These are phyloP conservation scores for Malachius bipustulatus DNA, from an alignment of 2,888 invertebrate genomes.

Conservation along the genomic window DNA sequence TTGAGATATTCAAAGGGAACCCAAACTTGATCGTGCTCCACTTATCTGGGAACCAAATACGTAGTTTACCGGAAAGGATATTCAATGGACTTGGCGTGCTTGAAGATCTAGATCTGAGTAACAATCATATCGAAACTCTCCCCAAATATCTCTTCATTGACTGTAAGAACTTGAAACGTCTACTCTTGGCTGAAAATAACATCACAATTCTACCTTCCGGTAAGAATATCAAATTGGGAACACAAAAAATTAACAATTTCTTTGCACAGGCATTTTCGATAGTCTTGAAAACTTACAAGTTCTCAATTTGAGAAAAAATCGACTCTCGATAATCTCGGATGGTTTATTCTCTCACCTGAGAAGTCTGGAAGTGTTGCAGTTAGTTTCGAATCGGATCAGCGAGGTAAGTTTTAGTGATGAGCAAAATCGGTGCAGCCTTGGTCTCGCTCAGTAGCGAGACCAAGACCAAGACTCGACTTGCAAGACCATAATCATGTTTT, in stretches of 20 bases:
- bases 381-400: slow-evolving; percentile 44
- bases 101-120: slow-evolving; percentile 57
- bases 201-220: background rate
- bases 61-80: slow-evolving; percentile 44
- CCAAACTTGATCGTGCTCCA: slow-evolving; percentile 49
- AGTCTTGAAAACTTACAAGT: slow-evolving; percentile 42
- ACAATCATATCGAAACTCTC: slow-evolving; percentile 50
- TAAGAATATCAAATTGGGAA: background rate
- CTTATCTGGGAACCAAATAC: slow-evolving; percentile 53
- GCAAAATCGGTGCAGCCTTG: too few relatives aligned
- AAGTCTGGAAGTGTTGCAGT: slow-evolving; percentile 42
- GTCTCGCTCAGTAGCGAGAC: too few relatives aligned
- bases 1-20: slow-evolving; percentile 46
- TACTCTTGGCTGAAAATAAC: slow-evolving; percentile 59
- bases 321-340: slow-evolving; percentile 39
- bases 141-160: slow-evolving; percentile 45
- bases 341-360: slow-evolving; percentile 40
- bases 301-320: slow-evolving; percentile 44
- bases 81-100: slow-evolving; percentile 47
- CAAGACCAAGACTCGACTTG: too few relatives aligned
- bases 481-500: too few relatives aligned
- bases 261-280: slow-evolving; percentile 41
- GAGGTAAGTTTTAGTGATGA: slow-evolving; percentile 27
- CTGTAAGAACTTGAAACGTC: slow-evolving; percentile 44
- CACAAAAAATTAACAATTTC: background rate